Conservation (phyloP, 2,113 vertebrate genomes). For the Aptenodytes forsteri region DNA sequence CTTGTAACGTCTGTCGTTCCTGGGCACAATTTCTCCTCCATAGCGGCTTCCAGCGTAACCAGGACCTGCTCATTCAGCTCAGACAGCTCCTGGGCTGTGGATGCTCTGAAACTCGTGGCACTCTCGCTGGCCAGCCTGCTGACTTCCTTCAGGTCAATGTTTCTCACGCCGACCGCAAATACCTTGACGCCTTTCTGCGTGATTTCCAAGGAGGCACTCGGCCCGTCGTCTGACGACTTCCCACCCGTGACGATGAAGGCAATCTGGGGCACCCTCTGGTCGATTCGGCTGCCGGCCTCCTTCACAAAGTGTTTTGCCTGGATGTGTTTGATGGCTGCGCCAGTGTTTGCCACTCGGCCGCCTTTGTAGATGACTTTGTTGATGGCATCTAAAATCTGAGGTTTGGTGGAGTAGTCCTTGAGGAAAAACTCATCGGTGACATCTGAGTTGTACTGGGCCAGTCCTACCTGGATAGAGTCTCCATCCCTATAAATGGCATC, state of each 20-base stretch:
- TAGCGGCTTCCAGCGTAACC: slow-evolving; percentile 82
- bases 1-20: slow-evolving; percentile 41
- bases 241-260: slow-evolving; percentile 90
- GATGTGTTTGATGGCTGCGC: slow-evolving; percentile 83
- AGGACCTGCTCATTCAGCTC: slow-evolving; percentile 91
- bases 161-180: slow-evolving; percentile 85
- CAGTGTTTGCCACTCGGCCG: slow-evolving; percentile 84
- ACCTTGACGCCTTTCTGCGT: slow-evolving; percentile 81
- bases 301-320: slow-evolving; percentile 86
- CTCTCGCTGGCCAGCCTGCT: slow-evolving; percentile 81
- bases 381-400: slow-evolving; percentile 83
- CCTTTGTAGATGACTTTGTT: slow-evolving; percentile 84
- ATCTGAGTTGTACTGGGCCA: slow-evolving; percentile 90
- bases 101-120: slow-evolving; percentile 79
- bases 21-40: slow-evolving; percentile 82
- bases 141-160: slow-evolving; percentile 80
- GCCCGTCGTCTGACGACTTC: slow-evolving; percentile 81
- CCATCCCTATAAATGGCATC: slow-evolving; percentile 84
- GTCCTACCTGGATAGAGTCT: slow-evolving; percentile 84
- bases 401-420: slow-evolving; percentile 81
- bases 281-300: slow-evolving; percentile 85
- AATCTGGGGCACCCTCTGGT: slow-evolving; percentile 87
- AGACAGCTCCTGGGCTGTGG: slow-evolving; percentile 80
- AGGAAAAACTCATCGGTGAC: slow-evolving; percentile 91
- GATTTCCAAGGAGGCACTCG: slow-evolving; percentile 80